Evolutionary conservation across 2,888 invertebrate genomes (phyloP).

Genomic region (Trilocha varians): DNA sequence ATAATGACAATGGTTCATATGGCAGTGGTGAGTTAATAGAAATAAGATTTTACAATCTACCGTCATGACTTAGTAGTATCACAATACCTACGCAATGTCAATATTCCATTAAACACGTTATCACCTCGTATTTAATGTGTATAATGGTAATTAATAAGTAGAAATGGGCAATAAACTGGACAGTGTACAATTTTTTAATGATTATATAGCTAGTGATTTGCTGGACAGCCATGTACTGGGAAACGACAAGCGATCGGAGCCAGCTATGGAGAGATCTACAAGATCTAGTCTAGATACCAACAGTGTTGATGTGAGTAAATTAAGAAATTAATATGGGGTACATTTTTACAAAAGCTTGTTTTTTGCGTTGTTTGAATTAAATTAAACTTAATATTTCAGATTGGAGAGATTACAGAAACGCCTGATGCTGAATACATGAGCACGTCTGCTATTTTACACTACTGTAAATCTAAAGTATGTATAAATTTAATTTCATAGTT

Average conservation of each 20-base stretch:
- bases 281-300: conserved; percentile 60
- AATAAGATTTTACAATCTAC: conserved; percentile 29
- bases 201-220: conserved; percentile 63
- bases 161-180: conserved; percentile 62
- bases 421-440: conserved; percentile 79
- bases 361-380: too few relatives aligned
- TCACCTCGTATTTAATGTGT: conserved; percentile 49
- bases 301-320: conserved; percentile 64
- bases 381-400: conserved; percentile 47
- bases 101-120: conserved; percentile 37
- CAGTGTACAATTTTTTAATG: conserved; percentile 55
- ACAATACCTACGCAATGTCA: conserved; percentile 28
- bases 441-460: conserved; percentile 84
- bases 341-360: too few relatives aligned
- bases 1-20: conserved; percentile 58
- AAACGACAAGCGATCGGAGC: conserved; percentile 49
- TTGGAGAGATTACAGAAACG: conserved; percentile 80
- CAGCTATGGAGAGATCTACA: conserved; percentile 57
- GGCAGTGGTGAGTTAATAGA: conserved; percentile 52
- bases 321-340: too few relatives aligned
- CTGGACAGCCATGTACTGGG: conserved; percentile 67
- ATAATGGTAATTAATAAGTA: conserved; percentile 46
- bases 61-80: conserved; percentile 31
- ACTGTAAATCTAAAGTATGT: conserved; percentile 83
- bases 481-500: background rate